Evolutionary conservation across 1,140 invertebrate genomes (phyloP).

Genomic region (Aphidius gifuensis): DNA sequence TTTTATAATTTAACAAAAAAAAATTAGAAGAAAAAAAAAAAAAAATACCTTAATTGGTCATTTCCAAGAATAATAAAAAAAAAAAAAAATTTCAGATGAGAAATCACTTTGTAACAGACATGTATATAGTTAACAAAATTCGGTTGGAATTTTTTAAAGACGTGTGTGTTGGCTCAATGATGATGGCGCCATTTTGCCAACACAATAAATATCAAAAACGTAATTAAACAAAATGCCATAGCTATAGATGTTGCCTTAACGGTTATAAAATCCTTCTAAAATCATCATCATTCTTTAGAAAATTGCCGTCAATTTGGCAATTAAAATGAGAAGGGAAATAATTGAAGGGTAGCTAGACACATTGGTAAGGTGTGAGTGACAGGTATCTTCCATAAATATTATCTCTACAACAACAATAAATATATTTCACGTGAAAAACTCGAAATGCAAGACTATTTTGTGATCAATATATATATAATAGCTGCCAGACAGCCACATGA

Average conservation of each 20-base stretch:
- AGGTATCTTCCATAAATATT: conserved; percentile 37
- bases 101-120: no score
- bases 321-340: conserved; percentile 52
- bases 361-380: conserved; percentile 49
- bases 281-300: conserved; percentile 34
- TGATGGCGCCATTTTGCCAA: not conserved
- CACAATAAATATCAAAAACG: conserved; percentile 43
- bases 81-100: conserved; percentile 9
- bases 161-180: no score
- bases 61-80: conserved; percentile 23
- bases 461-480: not conserved
- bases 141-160: no score
- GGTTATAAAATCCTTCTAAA: not conserved
- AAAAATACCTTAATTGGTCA: conserved; percentile 11
- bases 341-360: conserved; percentile 50
- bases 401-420: conserved; percentile 44
- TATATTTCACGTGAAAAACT: no score
- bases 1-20: no score
- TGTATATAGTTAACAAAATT: no score
- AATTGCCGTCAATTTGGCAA: conserved; percentile 57
- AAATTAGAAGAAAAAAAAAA: no score
- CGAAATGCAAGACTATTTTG: not conserved
- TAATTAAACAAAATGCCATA: conserved; percentile 26
- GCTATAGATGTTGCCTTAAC: not conserved
- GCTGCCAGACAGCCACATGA: no score